Percentiles rank a stretch among this genome's conserved stretches.
phyloP scores from a whole-genome alignment of 1,140 invertebrate genomes.

The Drosophila nikananu region DNA sequence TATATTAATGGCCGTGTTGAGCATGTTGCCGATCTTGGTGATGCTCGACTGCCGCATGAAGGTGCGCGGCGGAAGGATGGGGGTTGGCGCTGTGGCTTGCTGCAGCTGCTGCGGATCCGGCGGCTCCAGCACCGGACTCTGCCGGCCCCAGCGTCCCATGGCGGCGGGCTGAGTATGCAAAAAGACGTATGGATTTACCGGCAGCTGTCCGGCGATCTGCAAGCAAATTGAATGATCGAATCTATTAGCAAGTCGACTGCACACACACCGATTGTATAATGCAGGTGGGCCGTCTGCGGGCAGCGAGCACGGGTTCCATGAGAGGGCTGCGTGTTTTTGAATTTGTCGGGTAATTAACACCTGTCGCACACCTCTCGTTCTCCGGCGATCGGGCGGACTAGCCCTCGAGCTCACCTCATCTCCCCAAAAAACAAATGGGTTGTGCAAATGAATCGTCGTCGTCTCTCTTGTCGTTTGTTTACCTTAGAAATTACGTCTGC shows the following conservation, averaged over 20 bases:
- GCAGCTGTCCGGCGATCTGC: constrained; percentile 37
- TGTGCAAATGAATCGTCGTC: constrained; percentile 59
- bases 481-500: constrained; percentile 61
- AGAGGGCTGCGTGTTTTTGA: constrained; percentile 74
- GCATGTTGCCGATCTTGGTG: constrained; percentile 89
- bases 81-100: constrained; percentile 54
- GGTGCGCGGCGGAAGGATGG: constrained; percentile 85
- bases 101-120: constrained; percentile 69
- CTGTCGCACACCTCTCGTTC: constrained; percentile 38
- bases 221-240: constrained; percentile 70
- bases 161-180: not conserved
- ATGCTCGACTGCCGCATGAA: constrained; percentile 89
- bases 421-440: constrained; percentile 54
- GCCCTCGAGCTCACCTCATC: constrained; percentile 41
- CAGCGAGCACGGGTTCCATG: constrained; percentile 45
- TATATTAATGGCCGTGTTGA: constrained; percentile 88
- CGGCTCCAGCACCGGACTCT: constrained; percentile 76
- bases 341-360: constrained; percentile 78
- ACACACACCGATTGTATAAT: constrained; percentile 69
- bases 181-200: not conserved
- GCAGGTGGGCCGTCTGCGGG: constrained; percentile 34
- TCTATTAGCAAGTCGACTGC: constrained; percentile 63
- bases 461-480: constrained; percentile 59
- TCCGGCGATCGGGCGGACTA: not conserved
- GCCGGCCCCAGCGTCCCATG: constrained; percentile 82